These are phyloP conservation scores for Anhinga anhinga DNA, from an alignment of 2,113 vertebrate species.

Conservation along the genomic window DNA sequence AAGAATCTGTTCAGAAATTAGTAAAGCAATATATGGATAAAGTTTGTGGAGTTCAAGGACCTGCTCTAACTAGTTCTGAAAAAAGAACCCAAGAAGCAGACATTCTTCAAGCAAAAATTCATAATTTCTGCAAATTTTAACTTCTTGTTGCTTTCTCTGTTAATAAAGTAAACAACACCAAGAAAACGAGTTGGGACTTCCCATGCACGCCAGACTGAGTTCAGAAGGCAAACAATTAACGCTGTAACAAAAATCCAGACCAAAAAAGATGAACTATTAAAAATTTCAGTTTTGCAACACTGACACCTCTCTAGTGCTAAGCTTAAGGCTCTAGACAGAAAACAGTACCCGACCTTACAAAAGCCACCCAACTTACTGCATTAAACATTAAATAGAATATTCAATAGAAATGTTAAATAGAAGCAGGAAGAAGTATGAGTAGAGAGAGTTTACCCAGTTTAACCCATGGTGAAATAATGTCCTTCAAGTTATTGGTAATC, in stretches of 20 bases:
- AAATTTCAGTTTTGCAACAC: not conserved
- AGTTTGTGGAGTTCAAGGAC: not conserved
- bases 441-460: not conserved
- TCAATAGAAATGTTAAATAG: not conserved
- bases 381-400: not conserved
- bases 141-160: not conserved
- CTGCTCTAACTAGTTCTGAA: not conserved
- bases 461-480: not conserved
- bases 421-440: not conserved
- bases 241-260: not conserved
- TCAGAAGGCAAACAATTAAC: not conserved
- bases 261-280: not conserved
- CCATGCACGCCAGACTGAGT: not conserved
- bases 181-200: not conserved
- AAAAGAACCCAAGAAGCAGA: not conserved
- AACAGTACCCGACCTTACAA: not conserved
- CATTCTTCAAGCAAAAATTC: not conserved
- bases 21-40: not conserved
- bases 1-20: not conserved
- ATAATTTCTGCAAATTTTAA: not conserved
- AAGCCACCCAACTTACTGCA: not conserved
- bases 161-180: not conserved
- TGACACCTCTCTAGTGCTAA: not conserved
- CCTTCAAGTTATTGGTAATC: not conserved
- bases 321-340: not conserved